Percentiles rank a stretch among this genome's conserved stretches.
Evolutionary conservation across 1,140 invertebrate species (phyloP).

Genomic region (Euschistus heros): DNA sequence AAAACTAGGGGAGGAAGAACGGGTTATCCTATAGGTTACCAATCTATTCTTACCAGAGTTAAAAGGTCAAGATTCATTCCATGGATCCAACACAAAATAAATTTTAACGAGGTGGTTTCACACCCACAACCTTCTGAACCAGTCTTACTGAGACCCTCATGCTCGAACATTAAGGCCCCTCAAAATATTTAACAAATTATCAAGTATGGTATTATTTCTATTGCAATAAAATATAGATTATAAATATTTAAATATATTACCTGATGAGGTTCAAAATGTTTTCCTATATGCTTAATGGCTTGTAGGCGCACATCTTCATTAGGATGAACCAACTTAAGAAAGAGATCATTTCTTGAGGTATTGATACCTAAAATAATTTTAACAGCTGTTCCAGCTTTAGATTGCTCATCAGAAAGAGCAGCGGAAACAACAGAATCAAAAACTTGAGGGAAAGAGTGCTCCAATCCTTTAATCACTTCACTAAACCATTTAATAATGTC

Average conservation of each 20-base stretch:
- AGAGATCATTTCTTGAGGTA: constrained; percentile 38
- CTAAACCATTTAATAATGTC: constrained; percentile 38
- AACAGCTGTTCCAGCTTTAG: constrained; percentile 19
- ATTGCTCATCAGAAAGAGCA: not conserved
- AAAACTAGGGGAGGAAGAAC: too few species aligned
- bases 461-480: constrained; percentile 41
- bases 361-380: constrained; percentile 33
- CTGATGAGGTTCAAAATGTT: constrained; percentile 36
- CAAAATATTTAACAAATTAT: too few species aligned
- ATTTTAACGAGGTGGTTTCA: too few species aligned
- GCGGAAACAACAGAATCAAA: constrained; percentile 42
- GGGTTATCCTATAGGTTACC: too few species aligned
- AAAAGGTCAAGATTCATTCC: too few species aligned
- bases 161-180: too few species aligned
- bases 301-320: constrained; percentile 46
- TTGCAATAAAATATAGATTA: too few species aligned
- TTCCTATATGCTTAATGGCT: constrained; percentile 47
- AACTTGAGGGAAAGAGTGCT: constrained; percentile 49
- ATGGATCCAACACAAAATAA: too few species aligned
- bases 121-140: too few species aligned
- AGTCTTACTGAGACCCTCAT: too few species aligned
- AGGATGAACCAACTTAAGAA: constrained; percentile 55
- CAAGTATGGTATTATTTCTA: too few species aligned
- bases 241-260: not conserved
- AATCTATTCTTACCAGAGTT: too few species aligned